A percentile compares a stretch with the other conserved stretches of the same genome.
phyloP scores from a whole-genome alignment of 1,140 invertebrate species.

The Bathynomus jamesi region DNA sequence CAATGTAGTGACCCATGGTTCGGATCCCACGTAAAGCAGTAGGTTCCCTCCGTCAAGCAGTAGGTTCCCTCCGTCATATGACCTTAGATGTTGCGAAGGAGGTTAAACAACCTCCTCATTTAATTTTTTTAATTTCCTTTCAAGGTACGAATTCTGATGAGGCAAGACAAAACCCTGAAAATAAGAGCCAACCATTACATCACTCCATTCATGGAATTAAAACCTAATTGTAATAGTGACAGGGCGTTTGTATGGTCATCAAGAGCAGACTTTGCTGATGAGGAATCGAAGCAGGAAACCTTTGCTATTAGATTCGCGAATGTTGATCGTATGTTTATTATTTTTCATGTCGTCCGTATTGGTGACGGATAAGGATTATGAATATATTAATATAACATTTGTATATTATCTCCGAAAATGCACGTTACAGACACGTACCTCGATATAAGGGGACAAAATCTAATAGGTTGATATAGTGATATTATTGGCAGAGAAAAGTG shows the following conservation, averaged over 20 bases:
- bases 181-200: slow-evolving; percentile 86
- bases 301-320: slow-evolving; percentile 36
- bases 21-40: too few species aligned
- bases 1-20: too few species aligned
- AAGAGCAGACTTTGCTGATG: slow-evolving; percentile 51
- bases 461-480: not conserved
- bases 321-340: slow-evolving; percentile 26
- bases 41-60: too few species aligned
- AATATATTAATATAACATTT: not conserved
- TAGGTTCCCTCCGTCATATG: too few species aligned
- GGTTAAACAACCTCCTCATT: too few species aligned
- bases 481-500: not conserved
- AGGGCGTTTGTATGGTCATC: slow-evolving; percentile 73
- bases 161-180: slow-evolving; percentile 72
- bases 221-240: slow-evolving; percentile 60
- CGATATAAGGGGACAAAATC: not conserved
- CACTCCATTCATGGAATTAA: slow-evolving; percentile 62
- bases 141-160: slow-evolving; percentile 63
- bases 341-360: not conserved
- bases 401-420: too few species aligned
- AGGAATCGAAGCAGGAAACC: slow-evolving; percentile 38
- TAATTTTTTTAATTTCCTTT: not conserved
- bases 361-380: not conserved
- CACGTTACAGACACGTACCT: not conserved
- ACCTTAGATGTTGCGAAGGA: too few species aligned